Base-by-base conservation (phyloP, 2,888 invertebrate species). In the Sinopyrophorus schimmeli region DNA sequence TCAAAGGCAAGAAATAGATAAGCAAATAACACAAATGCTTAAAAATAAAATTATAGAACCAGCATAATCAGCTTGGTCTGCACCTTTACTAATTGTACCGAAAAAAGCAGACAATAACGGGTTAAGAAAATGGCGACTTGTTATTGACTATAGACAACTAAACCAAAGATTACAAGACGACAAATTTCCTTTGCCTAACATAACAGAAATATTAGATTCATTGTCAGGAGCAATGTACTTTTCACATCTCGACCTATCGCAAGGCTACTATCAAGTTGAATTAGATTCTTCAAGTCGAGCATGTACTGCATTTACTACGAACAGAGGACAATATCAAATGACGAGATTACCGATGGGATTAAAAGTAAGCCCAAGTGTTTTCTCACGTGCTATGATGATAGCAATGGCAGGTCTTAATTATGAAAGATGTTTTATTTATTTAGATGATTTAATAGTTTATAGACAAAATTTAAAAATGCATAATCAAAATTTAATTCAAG, bases 311-410 rank as follows among this genome's bases (percentile, higher is more conserved):
- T 64, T 64, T 48, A 47, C 47, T 3, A 62, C 60, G 7, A 53
- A 57, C 46, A 35, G 44, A 37, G 60, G 59, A 20, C 62, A 63
- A 30, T 63, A 40, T 41, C 59, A 61, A 49, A 47, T 59, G 55
- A 59, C 15, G 27, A 51, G 58, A 12, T 3, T 21, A 15, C 26
- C 24, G 2, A 23, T 24, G 14, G 26, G 15, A 3, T 43, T 63
- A 31, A 63, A 63, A 53, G 57, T 42, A 14, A 44, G 60, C 35
- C 35, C 43, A 14, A 57, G n/a, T n/a, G n/a, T n/a, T n/a, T n/a
- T n/a, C n/a, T n/a, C n/a, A n/a, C n/a, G n/a, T n/a, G n/a, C n/a
- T n/a, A n/a, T n/a, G n/a, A n/a, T n/a, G n/a, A n/a, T n/a, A n/a
- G n/a, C 55, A 57, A 57, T 59, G 51, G 51, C 58, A 27, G 57